Evolutionary conservation across 1,140 invertebrate species (phyloP), one percentile per base, ranked within the genome.

Genomic region (Micrasema minimum): DNA sequence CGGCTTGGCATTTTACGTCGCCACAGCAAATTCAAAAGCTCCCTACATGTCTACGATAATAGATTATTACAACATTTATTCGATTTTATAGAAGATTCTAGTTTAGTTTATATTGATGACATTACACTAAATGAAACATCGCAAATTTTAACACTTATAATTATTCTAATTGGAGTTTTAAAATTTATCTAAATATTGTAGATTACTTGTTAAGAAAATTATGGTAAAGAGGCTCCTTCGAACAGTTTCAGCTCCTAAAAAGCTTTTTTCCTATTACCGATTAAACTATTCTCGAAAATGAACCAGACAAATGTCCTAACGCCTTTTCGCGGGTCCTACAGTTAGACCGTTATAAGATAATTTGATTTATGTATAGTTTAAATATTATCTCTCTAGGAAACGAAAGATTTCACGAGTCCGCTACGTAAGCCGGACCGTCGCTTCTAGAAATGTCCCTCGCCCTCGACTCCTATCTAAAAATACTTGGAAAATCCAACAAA

Each of bases 101-200:
- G 50, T 55, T 67, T 45, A 26, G 31, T 66, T 35, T 55, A 69
- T 43, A 50, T 46, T 69, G 37, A 69, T 61, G 66, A 69, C 14
- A 46, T 59, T 69, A 59, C 55, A 59, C 66, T 69, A 69, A n/a
- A 69, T 69, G 66, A 48, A 68, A 59, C 65, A 67, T 69, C 66
- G 53, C 66, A 69, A 64, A 51, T 59, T 41, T 59, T 59, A 69
- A 69, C 66, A 69, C 66, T 69, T 69, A 69, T 20, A 48, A 69
- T 46, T 53, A 12, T 69, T 69, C 66, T 69, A 69, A 69, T 69
- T 69, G 66, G 66, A 69, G 66, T 69, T 67, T 67, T 57, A 69
- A 37, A 53, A 69, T 69, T 57, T 61, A 69, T 53, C 66, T 69
- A 69, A 69, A 64, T 64, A 64, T 41, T 64, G 35, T 9, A 38